Base-by-base conservation (phyloP, 2,113 vertebrate species). In the Macaca mulatta region DNA sequence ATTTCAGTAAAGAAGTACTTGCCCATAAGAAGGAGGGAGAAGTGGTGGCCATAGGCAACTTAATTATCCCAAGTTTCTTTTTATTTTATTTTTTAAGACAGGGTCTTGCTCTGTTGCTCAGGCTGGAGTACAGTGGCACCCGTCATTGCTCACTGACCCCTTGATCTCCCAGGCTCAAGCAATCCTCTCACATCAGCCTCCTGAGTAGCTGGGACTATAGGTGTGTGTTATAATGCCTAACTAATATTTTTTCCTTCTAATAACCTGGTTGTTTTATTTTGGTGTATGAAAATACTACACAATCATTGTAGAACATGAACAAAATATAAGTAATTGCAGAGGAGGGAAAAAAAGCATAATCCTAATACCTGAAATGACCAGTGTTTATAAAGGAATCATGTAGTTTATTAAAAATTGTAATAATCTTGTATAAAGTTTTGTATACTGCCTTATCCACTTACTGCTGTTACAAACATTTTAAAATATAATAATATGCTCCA, bases 381-480 rank as follows among this genome's bases (percentile, higher is more conserved):
- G 38, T 30, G 69, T 45, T 90, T 86, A 61, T 84, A 67, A 77
- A 20, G 6, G 17, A 81, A 43, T 91, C 11, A 23, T 74, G 11
- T 45, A 77, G 4, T 72, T 82, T 92, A 92, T 83, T 57, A 93
- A 93, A 90, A 80, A 70, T 59, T 84, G 20, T 95, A 80, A 81
- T 90, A 5, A 32, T 83, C 27, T 90, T 40, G 9, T 75, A 75
- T 30, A 55, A 79, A 89, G 18, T 87, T 94, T 89, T 94, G 17
- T 57, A 86, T 77, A 48, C 30, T 93, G 38, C 17, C 30, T 77
- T 90, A 89, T 43, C 43, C 12, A 92, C 43, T 83, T 79, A 67
- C 78, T 8, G 30, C 50, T 88, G 55, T 88, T 87, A 91, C 67
- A 48, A 79, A 59, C 43, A 80, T 82, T 84, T 52, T 52, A 74